A percentile compares a stretch with the other conserved stretches of the same genome.
These are phyloP conservation scores for Zaprionus lachaisei DNA, from an alignment of 1,140 invertebrate species.

Conservation along the genomic window DNA sequence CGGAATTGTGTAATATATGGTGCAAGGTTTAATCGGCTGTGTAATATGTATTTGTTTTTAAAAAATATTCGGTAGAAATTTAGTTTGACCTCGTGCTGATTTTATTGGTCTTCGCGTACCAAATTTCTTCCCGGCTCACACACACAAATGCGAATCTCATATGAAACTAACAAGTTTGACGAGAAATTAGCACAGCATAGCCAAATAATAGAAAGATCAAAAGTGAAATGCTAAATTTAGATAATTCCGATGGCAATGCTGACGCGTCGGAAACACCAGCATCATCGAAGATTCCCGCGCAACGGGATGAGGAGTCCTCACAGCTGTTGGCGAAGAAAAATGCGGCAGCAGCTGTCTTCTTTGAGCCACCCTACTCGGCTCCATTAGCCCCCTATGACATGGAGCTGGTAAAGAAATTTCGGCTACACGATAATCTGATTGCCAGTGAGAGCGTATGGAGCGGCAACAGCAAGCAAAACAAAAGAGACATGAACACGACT, in stretches of 20 bases:
- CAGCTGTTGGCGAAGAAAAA: conserved; percentile 37
- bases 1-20: conserved; percentile 36
- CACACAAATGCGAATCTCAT: conserved; percentile 24
- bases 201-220: conserved; percentile 38
- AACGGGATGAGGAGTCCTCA: conserved; percentile 32
- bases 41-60: background rate
- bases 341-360: background rate
- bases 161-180: conserved; percentile 51
- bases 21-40: conserved; percentile 37
- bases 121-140: conserved; percentile 12
- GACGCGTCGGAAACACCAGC: conserved; percentile 36
- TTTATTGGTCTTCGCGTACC: conserved; percentile 30
- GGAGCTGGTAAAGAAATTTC: conserved; percentile 59
- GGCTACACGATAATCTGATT: conserved; percentile 43
- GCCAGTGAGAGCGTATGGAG: conserved; percentile 47
- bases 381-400: conserved; percentile 66
- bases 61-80: conserved; percentile 15
- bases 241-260: conserved; percentile 27
- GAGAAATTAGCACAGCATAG: conserved; percentile 25
- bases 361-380: conserved; percentile 58
- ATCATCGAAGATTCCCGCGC: background rate
- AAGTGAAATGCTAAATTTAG: conserved; percentile 75
- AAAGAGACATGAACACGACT: background rate
- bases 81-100: conserved; percentile 17
- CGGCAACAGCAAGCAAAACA: background rate